Conservation (phyloP, 2,113 vertebrate genomes). For the Diphyllodes magnificus region DNA sequence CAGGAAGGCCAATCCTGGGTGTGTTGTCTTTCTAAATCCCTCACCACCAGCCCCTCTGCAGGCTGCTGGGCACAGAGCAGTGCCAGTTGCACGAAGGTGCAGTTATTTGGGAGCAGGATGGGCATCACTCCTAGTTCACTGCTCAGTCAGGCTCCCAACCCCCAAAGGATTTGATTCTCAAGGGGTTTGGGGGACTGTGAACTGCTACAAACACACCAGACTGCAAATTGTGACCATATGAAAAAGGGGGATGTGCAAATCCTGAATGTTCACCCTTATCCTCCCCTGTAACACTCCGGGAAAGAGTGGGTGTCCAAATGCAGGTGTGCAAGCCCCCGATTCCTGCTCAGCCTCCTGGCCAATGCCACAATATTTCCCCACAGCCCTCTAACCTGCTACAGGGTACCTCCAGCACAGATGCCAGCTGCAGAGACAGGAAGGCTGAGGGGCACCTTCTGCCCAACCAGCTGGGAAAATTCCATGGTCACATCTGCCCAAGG, state of each 20-base stretch:
- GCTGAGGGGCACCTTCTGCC: neutral
- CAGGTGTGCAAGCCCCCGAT: fast-evolving
- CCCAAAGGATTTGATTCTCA: neutral
- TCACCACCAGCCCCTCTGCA: neutral
- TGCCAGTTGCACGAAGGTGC: fast-evolving
- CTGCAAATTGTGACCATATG: fast-evolving
- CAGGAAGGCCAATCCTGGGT: neutral
- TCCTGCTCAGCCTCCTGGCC: neutral
- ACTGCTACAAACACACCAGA: neutral
- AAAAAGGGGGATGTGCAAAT: neutral
- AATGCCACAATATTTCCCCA: neutral
- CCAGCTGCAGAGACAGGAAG: neutral
- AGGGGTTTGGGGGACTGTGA: neutral
- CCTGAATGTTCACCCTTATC: neutral
- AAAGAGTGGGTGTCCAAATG: fast-evolving
- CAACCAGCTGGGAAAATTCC: neutral
- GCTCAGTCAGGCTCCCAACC: neutral
- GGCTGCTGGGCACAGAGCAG: neutral
- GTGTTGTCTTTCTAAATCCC: neutral
- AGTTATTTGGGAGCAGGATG: neutral
- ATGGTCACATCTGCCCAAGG: fast-evolving
- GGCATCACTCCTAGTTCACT: neutral
- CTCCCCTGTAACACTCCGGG: neutral
- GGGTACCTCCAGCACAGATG: neutral
- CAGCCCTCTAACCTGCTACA: neutral